These are phyloP conservation scores for Aphaenogaster floridana DNA, from an alignment of 1,140 invertebrate genomes.

Conservation along the genomic window DNA sequence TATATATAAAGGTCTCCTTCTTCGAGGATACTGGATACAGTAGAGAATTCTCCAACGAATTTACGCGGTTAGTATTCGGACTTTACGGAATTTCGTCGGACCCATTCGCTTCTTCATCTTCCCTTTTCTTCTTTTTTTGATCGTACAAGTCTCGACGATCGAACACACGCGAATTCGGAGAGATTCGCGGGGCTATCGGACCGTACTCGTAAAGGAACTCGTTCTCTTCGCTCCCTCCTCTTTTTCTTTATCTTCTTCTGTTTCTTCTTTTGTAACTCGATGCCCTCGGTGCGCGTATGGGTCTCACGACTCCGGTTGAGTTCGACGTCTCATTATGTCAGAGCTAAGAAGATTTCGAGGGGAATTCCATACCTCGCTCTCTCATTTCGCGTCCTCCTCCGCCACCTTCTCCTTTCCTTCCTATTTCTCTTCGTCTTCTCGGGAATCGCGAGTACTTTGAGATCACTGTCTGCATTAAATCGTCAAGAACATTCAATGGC, in stretches of 20 bases:
- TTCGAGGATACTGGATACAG: neutral
- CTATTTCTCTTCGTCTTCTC: slow-evolving; percentile 22
- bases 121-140: slow-evolving; percentile 47
- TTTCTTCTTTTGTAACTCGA: slow-evolving; percentile 58
- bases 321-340: slow-evolving; percentile 77
- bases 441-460: slow-evolving; percentile 46
- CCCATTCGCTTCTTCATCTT: slow-evolving; percentile 46
- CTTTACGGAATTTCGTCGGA: slow-evolving; percentile 69
- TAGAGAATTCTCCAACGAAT: neutral
- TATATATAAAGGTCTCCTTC: neutral
- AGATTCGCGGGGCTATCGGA: slow-evolving; percentile 58
- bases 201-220: slow-evolving; percentile 43
- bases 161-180: slow-evolving; percentile 54
- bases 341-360: slow-evolving; percentile 66
- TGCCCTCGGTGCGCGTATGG: slow-evolving; percentile 27
- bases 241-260: slow-evolving; percentile 64
- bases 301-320: slow-evolving; percentile 53
- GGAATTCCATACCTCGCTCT: slow-evolving; percentile 57
- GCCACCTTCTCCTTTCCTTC: neutral
- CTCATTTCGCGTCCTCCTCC: slow-evolving; percentile 31
- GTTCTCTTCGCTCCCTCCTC: slow-evolving; percentile 45
- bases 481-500: slow-evolving; percentile 46
- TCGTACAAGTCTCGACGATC: slow-evolving; percentile 46
- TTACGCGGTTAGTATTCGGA: slow-evolving; percentile 25
- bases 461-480: slow-evolving; percentile 60